A percentile compares a stretch with the other conserved stretches of the same genome.
Evolutionary conservation across 2,113 vertebrate species (phyloP).

Genomic region (Myrmophylax atrothorax): DNA sequence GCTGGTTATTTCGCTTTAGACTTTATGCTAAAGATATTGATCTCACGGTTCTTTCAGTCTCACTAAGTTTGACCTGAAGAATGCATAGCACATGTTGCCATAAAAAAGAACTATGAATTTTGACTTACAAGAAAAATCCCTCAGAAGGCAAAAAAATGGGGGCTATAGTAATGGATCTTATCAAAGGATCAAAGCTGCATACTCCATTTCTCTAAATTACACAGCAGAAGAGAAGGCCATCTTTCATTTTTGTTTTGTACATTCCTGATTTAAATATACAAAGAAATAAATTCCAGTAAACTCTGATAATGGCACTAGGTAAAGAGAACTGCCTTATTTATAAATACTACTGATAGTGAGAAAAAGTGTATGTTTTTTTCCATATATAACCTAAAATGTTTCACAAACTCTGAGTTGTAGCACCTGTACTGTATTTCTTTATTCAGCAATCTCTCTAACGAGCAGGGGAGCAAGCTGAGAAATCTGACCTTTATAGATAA

Average conservation of each 20-base stretch:
- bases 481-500: background rate
- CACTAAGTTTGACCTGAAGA: background rate
- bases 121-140: background rate
- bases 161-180: background rate
- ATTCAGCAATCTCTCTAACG: background rate
- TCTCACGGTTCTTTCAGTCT: background rate
- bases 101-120: background rate
- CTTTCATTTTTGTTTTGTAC: background rate
- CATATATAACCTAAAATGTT: background rate
- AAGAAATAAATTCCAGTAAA: background rate
- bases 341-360: background rate
- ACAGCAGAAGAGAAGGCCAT: background rate
- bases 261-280: background rate
- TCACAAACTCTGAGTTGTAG: background rate
- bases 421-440: background rate
- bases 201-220: background rate
- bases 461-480: background rate
- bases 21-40: background rate
- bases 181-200: background rate
- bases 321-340: background rate
- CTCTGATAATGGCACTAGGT: accelerated
- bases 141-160: background rate
- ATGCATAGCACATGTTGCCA: background rate
- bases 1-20: background rate
- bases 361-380: background rate